Conservation (phyloP, 2,888 invertebrate species). For the Ochropleura plecta region DNA sequence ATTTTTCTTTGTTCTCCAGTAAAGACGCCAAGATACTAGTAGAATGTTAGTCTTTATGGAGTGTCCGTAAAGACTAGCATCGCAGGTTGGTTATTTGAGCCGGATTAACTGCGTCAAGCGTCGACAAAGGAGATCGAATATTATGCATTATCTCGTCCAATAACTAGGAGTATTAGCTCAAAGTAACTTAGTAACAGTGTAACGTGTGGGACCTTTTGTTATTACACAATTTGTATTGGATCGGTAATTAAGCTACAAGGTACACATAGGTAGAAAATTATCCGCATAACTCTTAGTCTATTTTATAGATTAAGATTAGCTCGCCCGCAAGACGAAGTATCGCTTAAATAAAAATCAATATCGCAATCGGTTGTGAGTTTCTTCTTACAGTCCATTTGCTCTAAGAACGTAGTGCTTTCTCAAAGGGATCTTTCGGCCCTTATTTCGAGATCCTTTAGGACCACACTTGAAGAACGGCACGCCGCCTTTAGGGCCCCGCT, state of each 20-base stretch:
- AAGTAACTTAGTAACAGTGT: slow-evolving; percentile 1
- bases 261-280: slow-evolving; percentile 15
- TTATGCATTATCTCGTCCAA: slow-evolving; percentile 11
- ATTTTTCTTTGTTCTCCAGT: slow-evolving; percentile 14
- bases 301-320: slow-evolving; percentile 76
- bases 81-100: slow-evolving; percentile 17
- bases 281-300: slow-evolving; percentile 51
- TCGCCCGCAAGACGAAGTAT: slow-evolving; percentile 71
- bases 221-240: slow-evolving; percentile 1
- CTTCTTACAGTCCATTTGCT: slow-evolving; percentile 90
- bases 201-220: slow-evolving; percentile 17
- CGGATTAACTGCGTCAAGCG: slow-evolving; percentile 55
- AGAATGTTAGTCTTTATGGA: no score
- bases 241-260: slow-evolving; percentile 17
- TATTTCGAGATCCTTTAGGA: slow-evolving; percentile 89
- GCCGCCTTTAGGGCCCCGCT: slow-evolving; percentile 85
- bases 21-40: slow-evolving; percentile 4
- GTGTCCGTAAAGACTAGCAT: slow-evolving; percentile 1
- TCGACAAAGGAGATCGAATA: slow-evolving; percentile 52
- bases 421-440: slow-evolving; percentile 86
- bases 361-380: slow-evolving; percentile 86
- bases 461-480: slow-evolving; percentile 87
- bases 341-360: slow-evolving; percentile 89
- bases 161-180: slow-evolving; percentile 17
- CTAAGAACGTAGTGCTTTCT: slow-evolving; percentile 86